Conservation (phyloP, 2,113 vertebrate genomes). For the Stictonetta naevosa region DNA sequence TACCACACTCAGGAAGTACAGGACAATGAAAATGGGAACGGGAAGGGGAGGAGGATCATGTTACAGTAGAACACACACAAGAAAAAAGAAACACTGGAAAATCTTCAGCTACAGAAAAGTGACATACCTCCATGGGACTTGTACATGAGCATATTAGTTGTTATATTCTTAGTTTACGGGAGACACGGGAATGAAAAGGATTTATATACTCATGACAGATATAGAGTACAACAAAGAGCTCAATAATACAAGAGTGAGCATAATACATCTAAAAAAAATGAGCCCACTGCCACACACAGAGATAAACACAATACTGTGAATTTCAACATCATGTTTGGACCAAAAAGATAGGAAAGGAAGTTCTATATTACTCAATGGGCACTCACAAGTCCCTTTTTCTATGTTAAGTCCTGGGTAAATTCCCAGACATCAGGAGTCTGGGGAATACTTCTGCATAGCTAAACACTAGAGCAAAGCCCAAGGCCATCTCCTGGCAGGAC, state of each 20-base stretch:
- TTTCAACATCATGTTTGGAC: not conserved
- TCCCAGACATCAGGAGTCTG: not conserved
- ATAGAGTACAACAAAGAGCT: not conserved
- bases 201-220: not conserved
- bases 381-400: not conserved
- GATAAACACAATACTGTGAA: not conserved
- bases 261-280: not conserved
- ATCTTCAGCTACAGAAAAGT: not conserved
- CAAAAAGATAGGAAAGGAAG: not conserved
- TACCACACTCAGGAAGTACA: not conserved
- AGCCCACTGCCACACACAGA: not conserved
- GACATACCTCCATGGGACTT: not conserved
- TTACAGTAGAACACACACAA: not conserved
- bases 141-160: not conserved
- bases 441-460: not conserved
- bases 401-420: not conserved
- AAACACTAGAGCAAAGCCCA: not conserved
- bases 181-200: not conserved
- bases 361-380: not conserved
- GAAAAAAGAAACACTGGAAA: not conserved
- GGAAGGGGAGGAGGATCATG: not conserved
- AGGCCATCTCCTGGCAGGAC: not conserved
- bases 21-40: no score
- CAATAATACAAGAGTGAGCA: not conserved
- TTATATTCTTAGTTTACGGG: not conserved